These are phyloP conservation scores for Umimayanthus kanabou DNA, from an alignment of 92 coral and sea anemone genomes.

Conservation along the genomic window DNA sequence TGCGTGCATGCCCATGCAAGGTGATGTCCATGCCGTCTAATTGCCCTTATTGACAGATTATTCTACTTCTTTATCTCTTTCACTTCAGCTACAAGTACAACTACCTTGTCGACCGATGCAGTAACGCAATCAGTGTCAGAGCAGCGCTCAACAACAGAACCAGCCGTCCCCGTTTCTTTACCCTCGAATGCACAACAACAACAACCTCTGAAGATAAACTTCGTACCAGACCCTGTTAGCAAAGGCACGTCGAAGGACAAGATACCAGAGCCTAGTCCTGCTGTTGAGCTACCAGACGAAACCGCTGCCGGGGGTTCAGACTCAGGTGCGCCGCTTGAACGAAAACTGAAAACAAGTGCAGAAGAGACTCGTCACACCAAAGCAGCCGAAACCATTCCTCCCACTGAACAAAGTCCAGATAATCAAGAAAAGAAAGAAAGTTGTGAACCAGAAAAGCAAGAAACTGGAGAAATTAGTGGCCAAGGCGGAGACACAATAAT, in stretches of 20 bases:
- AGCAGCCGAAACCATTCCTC: neutral
- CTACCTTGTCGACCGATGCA: neutral
- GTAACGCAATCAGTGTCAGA: neutral
- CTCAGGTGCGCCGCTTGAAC: neutral
- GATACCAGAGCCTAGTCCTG: neutral
- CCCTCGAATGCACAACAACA: neutral
- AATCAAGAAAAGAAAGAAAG: neutral
- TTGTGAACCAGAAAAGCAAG: neutral
- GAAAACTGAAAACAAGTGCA: neutral
- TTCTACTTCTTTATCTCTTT: neutral
- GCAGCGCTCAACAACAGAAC: neutral
- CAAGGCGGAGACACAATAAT: neutral
- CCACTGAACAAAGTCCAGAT: neutral
- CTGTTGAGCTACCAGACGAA: neutral
- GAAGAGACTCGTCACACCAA: neutral
- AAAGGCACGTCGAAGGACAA: neutral
- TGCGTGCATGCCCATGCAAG: no score
- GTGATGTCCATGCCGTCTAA: neutral
- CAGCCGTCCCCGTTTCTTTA: neutral
- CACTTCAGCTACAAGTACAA: constrained; percentile 2
- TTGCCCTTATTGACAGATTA: neutral
- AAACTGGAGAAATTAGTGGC: neutral
- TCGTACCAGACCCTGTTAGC: constrained; percentile 32
- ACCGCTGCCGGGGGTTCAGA: neutral
- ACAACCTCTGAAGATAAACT: constrained; percentile 10